A percentile compares a stretch with the other conserved stretches of the same genome.
These are phyloP conservation scores for Hemicrepidius hirtus DNA, from an alignment of 2,888 invertebrate species.

Conservation along the genomic window DNA sequence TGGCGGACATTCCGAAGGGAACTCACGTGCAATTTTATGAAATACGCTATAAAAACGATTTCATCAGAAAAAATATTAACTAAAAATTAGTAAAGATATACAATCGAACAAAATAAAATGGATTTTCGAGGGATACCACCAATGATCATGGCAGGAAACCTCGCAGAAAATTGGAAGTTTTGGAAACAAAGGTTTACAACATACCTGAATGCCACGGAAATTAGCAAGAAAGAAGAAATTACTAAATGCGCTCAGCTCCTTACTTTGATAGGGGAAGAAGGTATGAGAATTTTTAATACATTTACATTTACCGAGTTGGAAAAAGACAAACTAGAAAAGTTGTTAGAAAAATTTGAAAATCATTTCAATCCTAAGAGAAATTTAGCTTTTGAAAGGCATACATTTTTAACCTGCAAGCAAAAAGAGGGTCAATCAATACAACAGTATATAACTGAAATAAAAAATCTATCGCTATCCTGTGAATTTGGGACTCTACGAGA, in stretches of 20 bases:
- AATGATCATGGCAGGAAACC: slow-evolving; percentile 29
- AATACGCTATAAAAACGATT: not conserved
- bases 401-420: slow-evolving; percentile 48
- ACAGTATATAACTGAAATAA: slow-evolving; percentile 49
- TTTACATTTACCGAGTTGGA: slow-evolving; percentile 44
- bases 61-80: not conserved
- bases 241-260: slow-evolving; percentile 43
- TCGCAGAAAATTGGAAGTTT: no score
- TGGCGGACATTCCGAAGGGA: no score
- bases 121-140: slow-evolving; percentile 28
- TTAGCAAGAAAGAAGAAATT: slow-evolving; percentile 33
- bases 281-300: slow-evolving; percentile 49
- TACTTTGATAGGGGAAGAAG: slow-evolving; percentile 49
- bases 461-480: slow-evolving; percentile 47
- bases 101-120: no score
- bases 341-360: slow-evolving; percentile 51
- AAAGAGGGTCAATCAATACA: slow-evolving; percentile 48
- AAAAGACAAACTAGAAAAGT: slow-evolving; percentile 38
- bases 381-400: slow-evolving; percentile 49
- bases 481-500: slow-evolving; percentile 41
- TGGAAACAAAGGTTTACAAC: slow-evolving; percentile 49
- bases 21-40: not conserved
- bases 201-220: slow-evolving; percentile 47
- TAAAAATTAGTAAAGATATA: not conserved
- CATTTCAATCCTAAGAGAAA: slow-evolving; percentile 52